Evolutionary conservation across 2,888 invertebrate species (phyloP), one percentile per base, ranked within the genome.

Genomic region (Oligia strigilis): DNA sequence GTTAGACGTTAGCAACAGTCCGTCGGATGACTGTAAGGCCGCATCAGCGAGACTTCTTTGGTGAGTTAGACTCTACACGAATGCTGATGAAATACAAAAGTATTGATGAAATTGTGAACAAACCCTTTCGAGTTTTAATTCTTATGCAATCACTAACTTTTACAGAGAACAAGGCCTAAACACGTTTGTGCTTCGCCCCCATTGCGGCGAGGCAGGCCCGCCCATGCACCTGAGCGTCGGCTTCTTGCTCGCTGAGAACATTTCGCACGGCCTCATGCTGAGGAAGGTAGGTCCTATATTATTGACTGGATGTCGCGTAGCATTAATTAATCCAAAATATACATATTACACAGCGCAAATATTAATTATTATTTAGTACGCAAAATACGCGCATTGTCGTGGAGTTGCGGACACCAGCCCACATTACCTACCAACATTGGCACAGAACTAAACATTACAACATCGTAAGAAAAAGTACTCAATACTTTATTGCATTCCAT

Each of bases 141-240:
- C 40, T 40, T 40, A 40, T 6, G 40, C 40, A 40, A 40, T 40
- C 40, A 40, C 4, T 40, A 0, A 40, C 40, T 40, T 65, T 23
- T 72, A 40, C 92, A 99, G 99, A 90, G 98, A 99, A 91, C 98
- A 99, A 92, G 99, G 99, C 0, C 95, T 99, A 82, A 99, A 99
- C 93, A 99, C 99, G 0, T 99, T 99, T 93, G 99, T 99, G 40
- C 97, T 99, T 85, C 98, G 99, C 4, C 99, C 99, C 2, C 99
- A 99, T 96, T 99, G 99, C 93, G 99, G 99, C 6, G 99, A 99
- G 97, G 99, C 99, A 66, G 99, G 99, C 0, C 98, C 99, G 4
- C 98, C 99, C 72, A 99, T 99, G 94, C 99, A 99, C 97, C 97
- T 99, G 79, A 99, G 99, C 0, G 99, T 99, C 90, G 99, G 99